Percentiles rank a stretch among this genome's conserved stretches.
These are phyloP conservation scores for Brenthis ino DNA, from an alignment of 2,888 invertebrate species.

Conservation along the genomic window DNA sequence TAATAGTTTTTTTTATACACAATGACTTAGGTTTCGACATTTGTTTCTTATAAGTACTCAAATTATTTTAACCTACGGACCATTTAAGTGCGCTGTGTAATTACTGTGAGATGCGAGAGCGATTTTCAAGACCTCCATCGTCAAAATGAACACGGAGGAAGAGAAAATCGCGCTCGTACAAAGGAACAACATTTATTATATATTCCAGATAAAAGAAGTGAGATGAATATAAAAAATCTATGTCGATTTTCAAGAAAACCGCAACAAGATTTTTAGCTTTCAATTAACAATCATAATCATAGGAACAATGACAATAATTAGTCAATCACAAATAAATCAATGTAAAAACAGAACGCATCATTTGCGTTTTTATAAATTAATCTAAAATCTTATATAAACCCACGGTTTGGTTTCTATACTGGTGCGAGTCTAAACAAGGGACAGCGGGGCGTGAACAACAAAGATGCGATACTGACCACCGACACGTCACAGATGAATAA, in stretches of 20 bases:
- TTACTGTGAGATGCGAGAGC: constrained; percentile 54
- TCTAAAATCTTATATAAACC: constrained; percentile 70
- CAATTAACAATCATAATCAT: constrained; percentile 72
- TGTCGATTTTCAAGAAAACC: constrained; percentile 80
- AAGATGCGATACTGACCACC: constrained; percentile 50
- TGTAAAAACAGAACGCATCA: constrained; percentile 69
- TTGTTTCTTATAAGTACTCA: constrained; percentile 81
- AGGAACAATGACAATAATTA: constrained; percentile 80
- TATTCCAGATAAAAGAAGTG: constrained; percentile 59
- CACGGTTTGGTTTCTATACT: constrained; percentile 77
- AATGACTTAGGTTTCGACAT: constrained; percentile 83
- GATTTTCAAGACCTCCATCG: constrained; percentile 46
- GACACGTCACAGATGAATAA: constrained; percentile 25
- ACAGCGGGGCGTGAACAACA: constrained; percentile 61
- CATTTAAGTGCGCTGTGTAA: constrained; percentile 74
- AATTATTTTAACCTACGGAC: constrained; percentile 72
- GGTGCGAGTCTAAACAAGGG: constrained; percentile 75
- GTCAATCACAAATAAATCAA: constrained; percentile 77
- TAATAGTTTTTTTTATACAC: constrained; percentile 78
- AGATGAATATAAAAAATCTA: constrained; percentile 65
- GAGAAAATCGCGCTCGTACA: constrained; percentile 50
- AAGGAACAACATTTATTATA: constrained; percentile 64
- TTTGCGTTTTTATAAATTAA: constrained; percentile 71
- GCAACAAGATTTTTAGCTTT: constrained; percentile 73
- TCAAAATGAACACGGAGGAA: constrained; percentile 42